Evolutionary conservation across 2,797 vertebrate species (phyloP), one percentile per base, ranked within the genome.

Genomic region (Euphonia xanthogaster): DNA sequence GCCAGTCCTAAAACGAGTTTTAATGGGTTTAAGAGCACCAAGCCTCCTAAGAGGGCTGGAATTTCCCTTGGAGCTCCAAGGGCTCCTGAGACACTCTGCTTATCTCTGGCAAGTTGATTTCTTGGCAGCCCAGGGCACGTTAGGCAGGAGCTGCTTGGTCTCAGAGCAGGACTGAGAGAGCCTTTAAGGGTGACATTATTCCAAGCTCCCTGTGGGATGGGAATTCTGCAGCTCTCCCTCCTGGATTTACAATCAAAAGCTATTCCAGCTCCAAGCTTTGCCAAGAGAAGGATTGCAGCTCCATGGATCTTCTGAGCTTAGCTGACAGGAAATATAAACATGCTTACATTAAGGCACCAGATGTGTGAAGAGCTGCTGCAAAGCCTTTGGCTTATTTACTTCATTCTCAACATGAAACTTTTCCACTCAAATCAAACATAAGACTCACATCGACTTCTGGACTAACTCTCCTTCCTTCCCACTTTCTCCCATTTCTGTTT

Each of bases 381-480:
- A 86, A 88, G 78, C 35, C 55, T 93, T 67, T 10, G 50, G 2
- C 68, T 93, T 61, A 60, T 44, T 48, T 75, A 94, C 65, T 94
- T 87, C 77, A 80, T 51, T 75, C 73, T 91, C 75, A 77, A 93
- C 81, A 80, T 3, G 30, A 91, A 77, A 79, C 57, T 40, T 83
- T 85, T 85, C 91, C 50, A 68, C 82, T 88, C 88, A 51, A 86
- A 86, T 55, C 72, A 96, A 88, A 90, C 71, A 76, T 0, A 27
- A 93, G 93, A 89, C 68, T 92, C 4, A 14, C 82, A 96, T 37
- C 65, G 65, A 78, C 76, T 90, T 80, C 72, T 72, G 90, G 35
- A 68, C 94, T 94, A 95, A 75, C 79, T 94, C 79, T 80, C 93
- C 90, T 93, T 95, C 65, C 85, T 94, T 96, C 95, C 95, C 96